phyloP scores from a whole-genome alignment of 2,797 vertebrate species.

The Manis crassicaudata region DNA sequence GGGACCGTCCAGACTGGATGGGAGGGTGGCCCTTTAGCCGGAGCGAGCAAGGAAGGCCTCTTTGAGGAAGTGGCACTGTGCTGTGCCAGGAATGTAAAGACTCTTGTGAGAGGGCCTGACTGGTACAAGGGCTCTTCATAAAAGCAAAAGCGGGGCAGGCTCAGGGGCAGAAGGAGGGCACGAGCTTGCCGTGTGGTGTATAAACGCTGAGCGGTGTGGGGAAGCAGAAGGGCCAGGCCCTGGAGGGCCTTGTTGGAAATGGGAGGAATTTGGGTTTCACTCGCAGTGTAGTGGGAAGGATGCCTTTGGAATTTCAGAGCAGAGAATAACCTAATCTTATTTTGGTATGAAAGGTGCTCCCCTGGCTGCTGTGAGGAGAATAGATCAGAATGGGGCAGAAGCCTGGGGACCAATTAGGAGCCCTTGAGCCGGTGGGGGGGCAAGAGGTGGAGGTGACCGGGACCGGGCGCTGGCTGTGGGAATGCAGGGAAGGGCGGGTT shows the following conservation, averaged over 20 bases:
- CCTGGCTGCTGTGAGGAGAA: neutral
- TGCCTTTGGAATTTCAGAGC: neutral
- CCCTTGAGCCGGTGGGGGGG: too few relatives aligned
- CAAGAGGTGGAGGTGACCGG: neutral
- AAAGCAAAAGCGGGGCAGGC: neutral
- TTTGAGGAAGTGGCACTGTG: neutral
- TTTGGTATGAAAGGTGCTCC: neutral
- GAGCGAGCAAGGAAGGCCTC: neutral
- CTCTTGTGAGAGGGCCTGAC: neutral
- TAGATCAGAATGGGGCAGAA: neutral
- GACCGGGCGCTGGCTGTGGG: too few relatives aligned
- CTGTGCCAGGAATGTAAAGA: neutral
- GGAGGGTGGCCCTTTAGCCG: neutral
- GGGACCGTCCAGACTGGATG: neutral
- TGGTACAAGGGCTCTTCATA: neutral
- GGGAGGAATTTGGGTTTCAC: neutral
- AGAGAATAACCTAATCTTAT: neutral
- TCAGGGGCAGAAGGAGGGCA: neutral
- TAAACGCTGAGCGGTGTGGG: accelerated
- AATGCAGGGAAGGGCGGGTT: neutral
- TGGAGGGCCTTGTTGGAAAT: accelerated
- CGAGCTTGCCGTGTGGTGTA: too few relatives aligned
- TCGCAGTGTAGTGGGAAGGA: neutral
- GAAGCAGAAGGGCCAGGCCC: neutral
- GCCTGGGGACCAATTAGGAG: too few relatives aligned